Conservation (phyloP, 64 coral and sea anemone species). For the Stylophora pistillata region DNA sequence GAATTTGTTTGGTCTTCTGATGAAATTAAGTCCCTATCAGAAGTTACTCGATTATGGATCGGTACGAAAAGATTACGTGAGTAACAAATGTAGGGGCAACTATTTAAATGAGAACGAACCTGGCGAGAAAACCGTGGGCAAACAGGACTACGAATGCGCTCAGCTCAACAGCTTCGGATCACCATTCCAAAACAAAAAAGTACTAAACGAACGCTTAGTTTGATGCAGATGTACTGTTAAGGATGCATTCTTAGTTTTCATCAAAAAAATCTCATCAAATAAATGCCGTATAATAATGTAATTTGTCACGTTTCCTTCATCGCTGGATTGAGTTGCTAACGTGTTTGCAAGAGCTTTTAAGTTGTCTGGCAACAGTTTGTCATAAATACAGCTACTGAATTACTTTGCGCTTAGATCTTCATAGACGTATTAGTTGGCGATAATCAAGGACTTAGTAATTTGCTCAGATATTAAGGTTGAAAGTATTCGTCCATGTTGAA, state of each 20-base stretch:
- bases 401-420: constrained; percentile 17
- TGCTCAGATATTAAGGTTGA: not conserved
- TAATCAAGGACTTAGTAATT: not conserved
- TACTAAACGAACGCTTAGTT: not conserved
- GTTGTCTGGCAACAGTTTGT: constrained; percentile 34
- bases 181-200: not conserved
- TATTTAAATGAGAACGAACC: constrained; percentile 17
- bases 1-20: constrained; percentile 16
- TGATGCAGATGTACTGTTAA: not conserved
- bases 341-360: constrained; percentile 38
- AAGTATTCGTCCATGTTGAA: not conserved
- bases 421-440: not conserved
- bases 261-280: constrained; percentile 11
- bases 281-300: constrained; percentile 5
- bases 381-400: constrained; percentile 41
- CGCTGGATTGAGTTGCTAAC: constrained; percentile 3
- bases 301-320: constrained; percentile 18
- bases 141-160: not conserved
- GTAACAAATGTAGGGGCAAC: not conserved
- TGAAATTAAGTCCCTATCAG: constrained; percentile 13
- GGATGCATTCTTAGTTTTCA: constrained; percentile 19
- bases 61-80: not conserved
- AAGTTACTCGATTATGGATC: not conserved
- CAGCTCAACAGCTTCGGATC: not conserved
- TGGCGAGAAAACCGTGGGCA: not conserved